Evolutionary conservation across 2,888 invertebrate genomes (phyloP).

Genomic region (Machimus rusticus): DNA sequence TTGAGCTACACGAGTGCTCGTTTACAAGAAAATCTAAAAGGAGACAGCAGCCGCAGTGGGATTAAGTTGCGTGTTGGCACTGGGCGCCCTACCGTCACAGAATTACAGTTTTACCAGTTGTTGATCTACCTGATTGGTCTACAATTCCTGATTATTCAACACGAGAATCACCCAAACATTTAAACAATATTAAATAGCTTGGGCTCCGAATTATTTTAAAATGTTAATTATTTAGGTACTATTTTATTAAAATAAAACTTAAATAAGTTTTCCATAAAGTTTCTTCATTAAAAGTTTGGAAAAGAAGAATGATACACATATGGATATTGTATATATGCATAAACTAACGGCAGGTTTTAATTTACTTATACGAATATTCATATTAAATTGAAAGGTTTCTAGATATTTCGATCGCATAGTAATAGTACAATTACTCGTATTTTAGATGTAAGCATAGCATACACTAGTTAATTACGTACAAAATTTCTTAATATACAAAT

Average conservation of each 20-base stretch:
- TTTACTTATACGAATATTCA: neutral
- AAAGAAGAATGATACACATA: too few relatives aligned
- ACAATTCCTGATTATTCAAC: neutral
- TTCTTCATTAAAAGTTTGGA: too few relatives aligned
- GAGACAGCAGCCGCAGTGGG: neutral
- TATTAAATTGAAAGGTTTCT: neutral
- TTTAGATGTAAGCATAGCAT: neutral
- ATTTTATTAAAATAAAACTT: too few relatives aligned
- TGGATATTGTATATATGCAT: neutral
- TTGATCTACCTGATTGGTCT: neutral
- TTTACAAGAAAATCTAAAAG: constrained; percentile 25
- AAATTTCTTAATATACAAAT: neutral
- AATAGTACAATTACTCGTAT: neutral
- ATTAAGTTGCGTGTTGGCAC: neutral
- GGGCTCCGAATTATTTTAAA: neutral
- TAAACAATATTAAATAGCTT: neutral
- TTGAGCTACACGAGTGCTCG: constrained; percentile 46
- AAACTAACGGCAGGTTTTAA: neutral
- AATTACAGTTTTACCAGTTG: constrained; percentile 23
- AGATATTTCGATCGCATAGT: neutral
- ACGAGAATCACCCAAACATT: neutral
- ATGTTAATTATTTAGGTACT: neutral
- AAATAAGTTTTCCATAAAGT: too few relatives aligned
- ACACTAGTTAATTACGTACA: neutral
- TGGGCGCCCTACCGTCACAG: constrained; percentile 13